Conservation (phyloP, 2,113 vertebrate genomes). For the Colius striatus region DNA sequence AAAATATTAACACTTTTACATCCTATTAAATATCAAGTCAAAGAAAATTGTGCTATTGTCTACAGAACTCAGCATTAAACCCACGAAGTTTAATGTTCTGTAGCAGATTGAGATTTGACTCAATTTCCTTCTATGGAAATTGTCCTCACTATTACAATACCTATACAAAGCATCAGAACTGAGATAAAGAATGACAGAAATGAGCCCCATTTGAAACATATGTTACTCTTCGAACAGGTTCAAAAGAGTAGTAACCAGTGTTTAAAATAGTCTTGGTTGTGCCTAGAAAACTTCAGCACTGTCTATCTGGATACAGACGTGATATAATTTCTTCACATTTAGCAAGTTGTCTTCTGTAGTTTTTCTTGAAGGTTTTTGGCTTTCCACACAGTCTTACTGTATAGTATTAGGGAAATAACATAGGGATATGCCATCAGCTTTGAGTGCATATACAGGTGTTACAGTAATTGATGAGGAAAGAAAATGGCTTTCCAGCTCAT, state of each 20-base stretch:
- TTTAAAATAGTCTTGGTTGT: neutral
- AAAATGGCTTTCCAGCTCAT: conserved; percentile 3
- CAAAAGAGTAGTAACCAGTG: neutral
- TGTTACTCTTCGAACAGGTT: neutral
- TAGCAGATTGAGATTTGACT: conserved; percentile 52
- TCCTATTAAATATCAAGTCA: conserved; percentile 59
- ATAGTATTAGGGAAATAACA: neutral
- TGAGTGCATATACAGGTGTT: neutral
- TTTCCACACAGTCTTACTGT: neutral
- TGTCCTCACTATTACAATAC: neutral
- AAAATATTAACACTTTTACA: conserved; percentile 73
- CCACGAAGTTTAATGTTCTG: conserved; percentile 46
- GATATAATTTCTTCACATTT: neutral
- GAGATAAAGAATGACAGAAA: conserved; percentile 13
- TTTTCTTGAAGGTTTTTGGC: neutral
- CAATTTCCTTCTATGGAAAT: conserved; percentile 18
- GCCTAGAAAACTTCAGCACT: neutral
- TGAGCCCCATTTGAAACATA: conserved; percentile 1
- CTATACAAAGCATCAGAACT: neutral
- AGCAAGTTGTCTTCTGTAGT: neutral
- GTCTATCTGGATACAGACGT: neutral
- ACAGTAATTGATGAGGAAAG: neutral
- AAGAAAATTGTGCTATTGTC: conserved; percentile 39
- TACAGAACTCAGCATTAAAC: conserved; percentile 37
- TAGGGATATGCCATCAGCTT: neutral